Percentiles rank a stretch among this genome's conserved stretches.
Conservation (phyloP, 1,140 invertebrate species). For the Oscheius sp. region DNA sequence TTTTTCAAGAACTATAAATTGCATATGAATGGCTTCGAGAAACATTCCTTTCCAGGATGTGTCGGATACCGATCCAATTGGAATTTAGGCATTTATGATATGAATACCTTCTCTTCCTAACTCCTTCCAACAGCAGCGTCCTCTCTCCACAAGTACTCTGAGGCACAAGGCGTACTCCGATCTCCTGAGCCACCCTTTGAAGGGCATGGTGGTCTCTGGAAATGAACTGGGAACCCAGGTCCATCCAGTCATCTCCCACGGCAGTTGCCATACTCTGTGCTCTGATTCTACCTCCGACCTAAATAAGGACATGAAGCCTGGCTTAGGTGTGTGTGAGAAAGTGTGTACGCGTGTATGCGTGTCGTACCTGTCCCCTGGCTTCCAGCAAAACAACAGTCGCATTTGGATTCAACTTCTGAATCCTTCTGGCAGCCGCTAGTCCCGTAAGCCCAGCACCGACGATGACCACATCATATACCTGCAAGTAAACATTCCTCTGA, state of each 20-base stretch:
- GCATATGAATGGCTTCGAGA: no score
- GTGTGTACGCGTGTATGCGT: no score
- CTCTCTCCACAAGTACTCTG: background rate
- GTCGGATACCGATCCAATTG: no score
- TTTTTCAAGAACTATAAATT: no score
- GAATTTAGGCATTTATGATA: no score
- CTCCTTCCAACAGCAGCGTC: background rate
- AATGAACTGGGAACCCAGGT: background rate
- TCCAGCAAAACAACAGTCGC: constrained; percentile 27
- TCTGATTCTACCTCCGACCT: background rate
- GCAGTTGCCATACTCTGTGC: background rate
- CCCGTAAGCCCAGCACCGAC: constrained; percentile 35
- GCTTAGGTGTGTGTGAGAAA: no score
- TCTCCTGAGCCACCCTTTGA: background rate
- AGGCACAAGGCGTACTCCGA: background rate
- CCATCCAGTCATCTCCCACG: background rate
- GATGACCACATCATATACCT: constrained; percentile 32
- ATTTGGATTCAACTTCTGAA: constrained; percentile 13
- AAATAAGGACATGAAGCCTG: background rate
- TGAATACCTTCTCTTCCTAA: background rate
- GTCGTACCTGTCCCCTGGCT: constrained; percentile 25
- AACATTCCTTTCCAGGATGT: no score
- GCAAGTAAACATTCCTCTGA: background rate
- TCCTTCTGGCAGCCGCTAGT: constrained; percentile 20
- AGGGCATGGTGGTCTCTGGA: background rate